Evolutionary conservation across 2,888 invertebrate genomes (phyloP).

Genomic region (Pachycephus smyrnensis): DNA sequence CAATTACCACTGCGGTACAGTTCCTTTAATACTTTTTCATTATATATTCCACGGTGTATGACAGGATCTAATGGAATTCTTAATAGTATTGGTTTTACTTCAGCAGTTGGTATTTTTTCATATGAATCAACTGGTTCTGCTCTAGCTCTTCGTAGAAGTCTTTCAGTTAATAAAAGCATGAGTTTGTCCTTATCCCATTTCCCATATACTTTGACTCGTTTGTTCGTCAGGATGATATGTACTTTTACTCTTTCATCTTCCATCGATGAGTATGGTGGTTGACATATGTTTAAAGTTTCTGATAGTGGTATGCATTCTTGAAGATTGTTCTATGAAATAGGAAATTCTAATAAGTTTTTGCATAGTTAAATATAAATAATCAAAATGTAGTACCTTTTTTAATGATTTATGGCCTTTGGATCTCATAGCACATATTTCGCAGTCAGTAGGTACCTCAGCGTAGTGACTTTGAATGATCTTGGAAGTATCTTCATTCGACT

Average conservation of each 20-base stretch:
- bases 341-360: neutral
- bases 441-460: neutral
- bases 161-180: constrained; percentile 9
- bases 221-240: constrained; percentile 13
- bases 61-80: constrained; percentile 21
- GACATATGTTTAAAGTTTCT: neutral
- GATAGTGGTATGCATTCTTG: neutral
- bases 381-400: neutral
- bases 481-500: neutral
- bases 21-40: constrained; percentile 28
- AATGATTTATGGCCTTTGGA: neutral
- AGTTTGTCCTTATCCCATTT: constrained; percentile 19
- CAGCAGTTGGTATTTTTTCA: constrained; percentile 5
- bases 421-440: neutral
- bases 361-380: neutral
- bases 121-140: neutral
- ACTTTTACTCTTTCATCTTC: constrained; percentile 7
- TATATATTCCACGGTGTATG: constrained; percentile 40
- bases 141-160: constrained; percentile 12
- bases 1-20: constrained; percentile 32
- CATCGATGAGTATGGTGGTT: neutral
- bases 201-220: constrained; percentile 17
- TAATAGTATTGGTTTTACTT: neutral
- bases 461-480: neutral
- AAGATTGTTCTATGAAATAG: neutral